Percentiles rank a stretch among this genome's conserved stretches.
phyloP scores from a whole-genome alignment of 2,113 vertebrate genomes.

The Falcunculus frontatus region DNA sequence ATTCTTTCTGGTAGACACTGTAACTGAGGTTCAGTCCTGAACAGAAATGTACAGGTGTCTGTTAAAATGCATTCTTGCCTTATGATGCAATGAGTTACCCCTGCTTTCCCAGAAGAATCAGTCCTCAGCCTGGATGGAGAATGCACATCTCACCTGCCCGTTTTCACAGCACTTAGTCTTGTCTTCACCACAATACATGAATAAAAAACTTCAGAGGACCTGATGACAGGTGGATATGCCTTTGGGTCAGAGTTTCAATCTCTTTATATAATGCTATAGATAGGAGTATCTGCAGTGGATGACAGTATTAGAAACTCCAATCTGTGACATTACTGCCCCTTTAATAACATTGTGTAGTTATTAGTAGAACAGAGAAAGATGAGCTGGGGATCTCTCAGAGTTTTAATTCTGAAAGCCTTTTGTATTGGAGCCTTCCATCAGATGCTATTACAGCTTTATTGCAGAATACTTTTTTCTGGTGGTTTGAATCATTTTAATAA shows the following conservation, averaged over 20 bases:
- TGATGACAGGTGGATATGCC: neutral
- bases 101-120: neutral
- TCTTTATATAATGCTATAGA: neutral
- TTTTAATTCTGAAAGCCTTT: neutral
- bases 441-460: neutral
- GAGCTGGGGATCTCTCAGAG: neutral
- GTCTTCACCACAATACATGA: accelerated
- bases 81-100: neutral
- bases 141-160: accelerated
- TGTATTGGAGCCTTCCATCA: neutral
- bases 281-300: neutral
- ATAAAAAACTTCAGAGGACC: neutral
- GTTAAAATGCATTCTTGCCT: neutral
- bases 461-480: neutral
- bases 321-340: neutral
- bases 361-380: neutral
- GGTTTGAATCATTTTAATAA: neutral
- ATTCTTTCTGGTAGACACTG: neutral
- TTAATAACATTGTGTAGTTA: neutral
- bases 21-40: neutral
- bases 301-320: neutral
- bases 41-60: neutral
- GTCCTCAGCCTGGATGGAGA: neutral
- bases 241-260: neutral
- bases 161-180: neutral